Conservation (phyloP, 2,797 vertebrate species). For the Macrochelys suwanniensis region DNA sequence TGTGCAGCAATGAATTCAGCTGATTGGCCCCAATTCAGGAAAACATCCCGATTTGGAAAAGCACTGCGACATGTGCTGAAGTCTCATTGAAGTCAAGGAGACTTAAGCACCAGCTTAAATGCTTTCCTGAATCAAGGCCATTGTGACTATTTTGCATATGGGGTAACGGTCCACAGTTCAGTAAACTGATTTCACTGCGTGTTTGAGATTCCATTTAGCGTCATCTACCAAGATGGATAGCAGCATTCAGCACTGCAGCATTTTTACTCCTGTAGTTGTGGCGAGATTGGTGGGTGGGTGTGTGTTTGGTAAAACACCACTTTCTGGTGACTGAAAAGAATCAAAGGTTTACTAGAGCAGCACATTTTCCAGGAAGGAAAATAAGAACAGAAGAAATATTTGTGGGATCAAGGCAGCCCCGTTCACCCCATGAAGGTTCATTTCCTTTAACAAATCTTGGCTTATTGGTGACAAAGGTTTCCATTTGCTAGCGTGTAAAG, state of each 20-base stretch:
- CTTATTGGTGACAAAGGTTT: not conserved
- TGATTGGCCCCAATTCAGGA: conserved; percentile 60
- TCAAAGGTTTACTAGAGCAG: not conserved
- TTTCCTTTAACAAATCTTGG: conserved; percentile 10
- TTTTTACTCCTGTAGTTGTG: not conserved
- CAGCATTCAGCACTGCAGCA: fast-evolving
- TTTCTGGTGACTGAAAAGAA: not conserved
- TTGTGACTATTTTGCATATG: not conserved
- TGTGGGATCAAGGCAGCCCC: not conserved
- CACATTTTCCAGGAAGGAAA: not conserved
- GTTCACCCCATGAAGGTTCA: not conserved
- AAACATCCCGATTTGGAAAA: conserved; percentile 25
- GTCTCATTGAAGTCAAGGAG: not conserved
- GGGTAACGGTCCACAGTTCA: not conserved
- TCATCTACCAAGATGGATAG: fast-evolving
- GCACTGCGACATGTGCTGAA: conserved; percentile 3
- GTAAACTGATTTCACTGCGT: not conserved
- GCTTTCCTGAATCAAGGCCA: not conserved
- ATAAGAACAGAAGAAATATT: not conserved
- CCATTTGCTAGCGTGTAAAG: not conserved
- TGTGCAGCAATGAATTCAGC: conserved; percentile 28
- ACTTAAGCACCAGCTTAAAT: not conserved
- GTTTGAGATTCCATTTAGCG: fast-evolving
- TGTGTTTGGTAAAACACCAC: not conserved
- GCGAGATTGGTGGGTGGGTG: not conserved